phyloP scores from a whole-genome alignment of 2,797 vertebrate species.

The Fistularia commersonii region DNA sequence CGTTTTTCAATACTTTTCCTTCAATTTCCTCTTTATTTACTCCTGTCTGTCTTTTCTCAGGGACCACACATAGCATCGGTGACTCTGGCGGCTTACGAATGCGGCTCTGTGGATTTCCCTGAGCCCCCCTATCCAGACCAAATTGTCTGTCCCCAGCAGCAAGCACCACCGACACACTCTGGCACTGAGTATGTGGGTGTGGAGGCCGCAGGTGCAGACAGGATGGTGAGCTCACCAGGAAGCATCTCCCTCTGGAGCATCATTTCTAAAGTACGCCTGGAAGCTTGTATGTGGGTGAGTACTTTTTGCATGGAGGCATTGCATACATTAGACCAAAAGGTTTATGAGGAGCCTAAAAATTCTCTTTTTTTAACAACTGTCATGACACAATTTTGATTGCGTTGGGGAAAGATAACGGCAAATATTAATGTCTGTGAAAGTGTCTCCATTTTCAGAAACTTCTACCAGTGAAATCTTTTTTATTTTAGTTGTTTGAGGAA shows the following conservation, averaged over 20 bases:
- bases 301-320: no score
- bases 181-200: conserved; percentile 31
- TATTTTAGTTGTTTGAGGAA: no score
- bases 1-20: conserved; percentile 9
- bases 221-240: conserved; percentile 37
- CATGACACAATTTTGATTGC: no score
- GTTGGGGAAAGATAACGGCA: no score
- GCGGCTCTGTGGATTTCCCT: conserved; percentile 87
- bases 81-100: conserved; percentile 85
- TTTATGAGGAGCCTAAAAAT: no score
- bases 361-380: no score
- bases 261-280: conserved; percentile 87
- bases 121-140: conserved; percentile 86
- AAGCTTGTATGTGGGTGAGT: conserved; percentile 94
- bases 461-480: no score
- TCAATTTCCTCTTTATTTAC: conserved; percentile 6
- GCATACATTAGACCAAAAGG: no score
- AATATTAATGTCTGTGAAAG: no score
- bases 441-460: no score
- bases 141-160: conserved; percentile 81
- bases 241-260: conserved; percentile 84
- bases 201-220: conserved; percentile 16
- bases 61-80: conserved; percentile 86
- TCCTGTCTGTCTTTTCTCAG: conserved; percentile 59
- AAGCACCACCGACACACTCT: conserved; percentile 14